phyloP scores from a whole-genome alignment of 2,888 invertebrate species.

The Zeuzera pyrina region DNA sequence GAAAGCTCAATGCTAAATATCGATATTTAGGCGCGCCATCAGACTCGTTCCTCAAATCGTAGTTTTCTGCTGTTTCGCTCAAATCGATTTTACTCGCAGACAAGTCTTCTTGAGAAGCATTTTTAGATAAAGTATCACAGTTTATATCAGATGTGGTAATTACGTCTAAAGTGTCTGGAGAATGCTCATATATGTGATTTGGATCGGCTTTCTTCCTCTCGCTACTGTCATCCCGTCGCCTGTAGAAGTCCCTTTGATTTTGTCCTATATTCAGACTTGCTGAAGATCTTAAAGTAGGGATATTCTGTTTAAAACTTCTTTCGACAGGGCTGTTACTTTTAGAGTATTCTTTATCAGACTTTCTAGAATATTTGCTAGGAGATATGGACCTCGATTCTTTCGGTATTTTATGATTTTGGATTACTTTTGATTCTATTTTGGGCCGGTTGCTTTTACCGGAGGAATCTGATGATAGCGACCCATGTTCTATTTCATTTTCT shows the following conservation, averaged over 20 bases:
- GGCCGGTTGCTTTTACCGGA: slow-evolving; percentile 49
- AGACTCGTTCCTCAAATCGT: slow-evolving; percentile 51
- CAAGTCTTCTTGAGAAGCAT: slow-evolving; percentile 42
- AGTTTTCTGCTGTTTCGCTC: slow-evolving; percentile 64
- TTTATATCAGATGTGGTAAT: slow-evolving; percentile 34
- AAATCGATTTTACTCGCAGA: slow-evolving; percentile 49
- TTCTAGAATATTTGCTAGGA: slow-evolving; percentile 43
- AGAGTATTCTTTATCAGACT: slow-evolving; percentile 51
- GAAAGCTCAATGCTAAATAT: slow-evolving; percentile 63
- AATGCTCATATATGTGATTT: slow-evolving; percentile 57
- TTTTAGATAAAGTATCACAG: slow-evolving; percentile 41
- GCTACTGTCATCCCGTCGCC: slow-evolving; percentile 26
- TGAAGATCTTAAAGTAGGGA: slow-evolving; percentile 40
- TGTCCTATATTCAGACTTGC: slow-evolving; percentile 45
- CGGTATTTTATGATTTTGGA: slow-evolving; percentile 33
- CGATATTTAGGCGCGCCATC: slow-evolving; percentile 54
- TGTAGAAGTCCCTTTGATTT: slow-evolving; percentile 26
- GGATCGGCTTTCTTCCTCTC: slow-evolving; percentile 32
- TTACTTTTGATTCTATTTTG: slow-evolving; percentile 46
- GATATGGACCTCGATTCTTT: slow-evolving; percentile 58
- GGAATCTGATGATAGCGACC: slow-evolving; percentile 55
- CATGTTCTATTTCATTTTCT: slow-evolving; percentile 55
- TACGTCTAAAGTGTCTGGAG: slow-evolving; percentile 53
- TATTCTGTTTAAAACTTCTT: slow-evolving; percentile 50
- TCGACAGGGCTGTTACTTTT: slow-evolving; percentile 66